Base-by-base conservation (phyloP, 2,797 vertebrate genomes). In the Tenualosa ilisha region DNA sequence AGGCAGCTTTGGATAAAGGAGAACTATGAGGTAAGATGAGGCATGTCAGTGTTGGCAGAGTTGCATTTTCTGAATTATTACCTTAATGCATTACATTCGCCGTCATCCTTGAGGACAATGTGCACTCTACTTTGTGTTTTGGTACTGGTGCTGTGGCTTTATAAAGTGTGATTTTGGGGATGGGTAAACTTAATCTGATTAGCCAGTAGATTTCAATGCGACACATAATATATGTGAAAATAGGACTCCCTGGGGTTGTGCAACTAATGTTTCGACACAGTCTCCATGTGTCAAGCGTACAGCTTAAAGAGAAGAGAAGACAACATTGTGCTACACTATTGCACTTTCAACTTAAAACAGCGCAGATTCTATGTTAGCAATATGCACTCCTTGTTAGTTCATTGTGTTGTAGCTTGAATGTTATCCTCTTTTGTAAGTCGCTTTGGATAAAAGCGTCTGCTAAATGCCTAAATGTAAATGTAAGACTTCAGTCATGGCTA, bases 1-100 rank as follows among this genome's bases (percentile, higher is more conserved):
- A 95, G 95, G 65, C 94, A 92, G 0, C 96, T 99, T 31, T 99
- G 98, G 98, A 94, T 97, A 90, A 96, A 92, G 92, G 97, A 98
- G 75, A 98, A 98, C 85, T 99, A 96, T 1, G 96, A 99, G 96
- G 98, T 98, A 84, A 81, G 96, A 89, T 17, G 4, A 53, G 6
- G 26, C 2, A 4, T 81, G 61, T 63, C 3, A 6, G 40, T 17
- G 15, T 20, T 40, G 20, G 0, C 26, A 15, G 26, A 68, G 26
- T 37, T 37, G 26, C 63, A 37, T 4, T 31, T 68, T 31, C 26
- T 31, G 24, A 68, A 9, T 26, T 13, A 37, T 37, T 72, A 37
- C 13, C 15, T 0, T 37, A 37, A 72, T 15, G 26, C 0, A 17
- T 72, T 37, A 15, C 26, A 72, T 72, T 72, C 31, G 65, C 17